Percentiles rank a stretch among this genome's conserved stretches.
These are phyloP conservation scores for Parotocinclus haroldoi DNA, from an alignment of 2,797 vertebrate species.

Conservation along the genomic window DNA sequence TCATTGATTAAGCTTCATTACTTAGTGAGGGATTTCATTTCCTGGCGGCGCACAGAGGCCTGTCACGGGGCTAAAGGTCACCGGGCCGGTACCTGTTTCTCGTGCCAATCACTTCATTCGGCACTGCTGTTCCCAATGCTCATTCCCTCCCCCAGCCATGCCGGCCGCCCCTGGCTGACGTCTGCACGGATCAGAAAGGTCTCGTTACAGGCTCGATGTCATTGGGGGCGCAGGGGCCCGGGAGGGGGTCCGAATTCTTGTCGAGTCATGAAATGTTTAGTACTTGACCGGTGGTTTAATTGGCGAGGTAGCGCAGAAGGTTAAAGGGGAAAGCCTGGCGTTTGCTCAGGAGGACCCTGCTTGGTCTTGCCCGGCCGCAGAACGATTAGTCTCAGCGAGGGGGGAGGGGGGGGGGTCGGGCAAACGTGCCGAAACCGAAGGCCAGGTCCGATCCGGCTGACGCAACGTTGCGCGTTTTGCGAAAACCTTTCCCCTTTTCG, in stretches of 20 bases:
- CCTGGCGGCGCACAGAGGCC: conserved; percentile 6
- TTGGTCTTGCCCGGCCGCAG: background rate
- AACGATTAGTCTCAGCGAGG: conserved; percentile 4
- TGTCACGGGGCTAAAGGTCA: conserved; percentile 21
- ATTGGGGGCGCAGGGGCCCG: conserved; percentile 3
- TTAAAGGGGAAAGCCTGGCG: background rate
- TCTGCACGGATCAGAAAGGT: conserved; percentile 33
- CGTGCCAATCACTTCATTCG: conserved; percentile 53
- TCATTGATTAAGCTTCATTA: conserved; percentile 36
- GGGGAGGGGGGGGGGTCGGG: no score
- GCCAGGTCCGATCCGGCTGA: conserved; percentile 11
- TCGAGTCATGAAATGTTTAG: conserved; percentile 26
- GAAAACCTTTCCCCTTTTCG: no score
- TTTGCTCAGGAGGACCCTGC: background rate
- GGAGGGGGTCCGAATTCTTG: conserved; percentile 25
- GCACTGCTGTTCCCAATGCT: conserved; percentile 50
- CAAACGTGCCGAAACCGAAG: conserved; percentile 11
- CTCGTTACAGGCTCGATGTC: conserved; percentile 1
- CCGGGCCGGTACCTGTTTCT: conserved; percentile 39
- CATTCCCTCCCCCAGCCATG: conserved; percentile 32
- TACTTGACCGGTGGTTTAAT: conserved; percentile 11
- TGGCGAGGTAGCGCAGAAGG: conserved; percentile 2
- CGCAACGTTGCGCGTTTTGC: background rate
- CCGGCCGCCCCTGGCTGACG: conserved; percentile 36
- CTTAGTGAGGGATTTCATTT: conserved; percentile 33